These are phyloP conservation scores for Strongylocentrotus purpuratus DNA, from an alignment of 35 echinoderm and acorn worm species.

Conservation along the genomic window DNA sequence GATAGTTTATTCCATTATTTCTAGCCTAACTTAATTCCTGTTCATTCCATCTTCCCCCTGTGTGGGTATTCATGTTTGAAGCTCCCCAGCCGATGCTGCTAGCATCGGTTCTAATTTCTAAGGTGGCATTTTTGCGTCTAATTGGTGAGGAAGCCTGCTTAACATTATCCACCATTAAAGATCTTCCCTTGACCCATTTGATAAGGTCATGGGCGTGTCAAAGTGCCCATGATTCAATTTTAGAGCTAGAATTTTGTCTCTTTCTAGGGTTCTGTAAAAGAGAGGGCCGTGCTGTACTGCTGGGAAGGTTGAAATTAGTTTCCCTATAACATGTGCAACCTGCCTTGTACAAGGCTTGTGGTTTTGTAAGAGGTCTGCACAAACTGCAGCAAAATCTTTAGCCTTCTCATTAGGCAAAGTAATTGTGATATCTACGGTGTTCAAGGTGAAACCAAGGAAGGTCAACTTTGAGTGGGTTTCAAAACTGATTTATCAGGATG, in stretches of 20 bases:
- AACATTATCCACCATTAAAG: slow-evolving; percentile 58
- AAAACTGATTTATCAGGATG: slow-evolving; percentile 38
- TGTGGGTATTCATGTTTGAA: slow-evolving; percentile 28
- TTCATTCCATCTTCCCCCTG: slow-evolving; percentile 65
- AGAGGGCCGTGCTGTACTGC: slow-evolving; percentile 54
- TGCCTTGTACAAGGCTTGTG: not conserved
- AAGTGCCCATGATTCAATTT: slow-evolving; percentile 53
- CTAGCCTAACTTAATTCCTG: not conserved
- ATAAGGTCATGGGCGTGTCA: not conserved
- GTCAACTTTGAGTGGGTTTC: not conserved
- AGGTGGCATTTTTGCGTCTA: not conserved
- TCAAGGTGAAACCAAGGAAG: slow-evolving; percentile 20
- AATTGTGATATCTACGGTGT: slow-evolving; percentile 25
- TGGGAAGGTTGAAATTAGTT: slow-evolving; percentile 58
- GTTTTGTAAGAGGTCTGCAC: not conserved
- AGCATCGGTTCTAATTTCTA: slow-evolving; percentile 57
- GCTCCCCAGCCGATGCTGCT: slow-evolving; percentile 64
- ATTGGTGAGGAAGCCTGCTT: not conserved
- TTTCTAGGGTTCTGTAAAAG: slow-evolving; percentile 58
- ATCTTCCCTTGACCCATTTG: not conserved
- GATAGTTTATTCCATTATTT: slow-evolving; percentile 56
- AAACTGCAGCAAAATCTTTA: not conserved
- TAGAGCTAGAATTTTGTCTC: slow-evolving; percentile 40
- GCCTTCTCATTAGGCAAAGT: not conserved
- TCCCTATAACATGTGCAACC: slow-evolving; percentile 37